Evolutionary conservation across 2,113 vertebrate species (phyloP), one percentile per base, ranked within the genome.

Genomic region (Anser cygnoides): DNA sequence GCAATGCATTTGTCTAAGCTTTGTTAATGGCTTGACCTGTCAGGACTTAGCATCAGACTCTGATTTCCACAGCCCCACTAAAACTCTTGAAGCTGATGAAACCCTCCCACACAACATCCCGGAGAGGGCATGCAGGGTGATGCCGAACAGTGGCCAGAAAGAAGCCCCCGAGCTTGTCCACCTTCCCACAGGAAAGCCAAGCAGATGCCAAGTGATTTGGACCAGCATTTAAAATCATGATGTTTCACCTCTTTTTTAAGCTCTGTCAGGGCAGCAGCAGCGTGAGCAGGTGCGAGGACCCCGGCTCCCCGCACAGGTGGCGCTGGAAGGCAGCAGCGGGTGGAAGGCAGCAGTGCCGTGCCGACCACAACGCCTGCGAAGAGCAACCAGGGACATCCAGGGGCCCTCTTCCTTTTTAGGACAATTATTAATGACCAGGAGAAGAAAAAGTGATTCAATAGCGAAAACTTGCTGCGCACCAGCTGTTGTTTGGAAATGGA

Each of bases 341-440:
- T 49, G 68, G 70, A 76, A 97, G 50, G 15, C 15, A 44, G 43
- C 28, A 20, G 73, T 26, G 44, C 61, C 3, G 19, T 0, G 16
- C 84, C 3, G 4, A 50, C 89, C 58, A 55, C 84, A 79, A 93
- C 66, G 35, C 46, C 44, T 75, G 79, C 76, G 52, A 91, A 82
- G 72, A 96, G 50, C 77, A 96, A 81, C 61, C 92, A 81, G 90
- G n/a, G 25, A 74, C 71, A 89, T 92, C 65, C 68, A 96, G 44
- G 77, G 52, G 44, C 62, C 35, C 74, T 43, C 79, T 97, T 96
- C 89, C 93, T 95, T 97, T 97, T 98, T 91, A 95, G 83, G 77
- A 81, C 95, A 95, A 95, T 98, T 97, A 97, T 98, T 98, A 98
- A 97, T 96, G 93, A 90, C 68, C 76, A 87, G 7, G 63, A 87